Evolutionary conservation across 2,888 invertebrate species (phyloP).

Genomic region (Steinernema hermaphroditum): DNA sequence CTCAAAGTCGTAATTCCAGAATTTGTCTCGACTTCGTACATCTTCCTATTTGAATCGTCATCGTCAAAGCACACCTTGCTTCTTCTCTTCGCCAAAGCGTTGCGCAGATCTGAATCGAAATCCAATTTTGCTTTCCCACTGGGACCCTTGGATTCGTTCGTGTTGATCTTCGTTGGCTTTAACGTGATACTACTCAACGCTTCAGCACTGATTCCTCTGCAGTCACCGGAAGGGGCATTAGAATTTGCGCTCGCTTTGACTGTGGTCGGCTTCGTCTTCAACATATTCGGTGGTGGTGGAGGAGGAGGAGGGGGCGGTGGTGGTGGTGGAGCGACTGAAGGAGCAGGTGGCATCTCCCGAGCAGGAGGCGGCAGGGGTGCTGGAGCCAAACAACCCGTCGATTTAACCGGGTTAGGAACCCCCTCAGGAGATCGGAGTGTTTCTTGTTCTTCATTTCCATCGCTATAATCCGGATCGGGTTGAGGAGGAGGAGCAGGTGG

Average conservation of each 20-base stretch:
- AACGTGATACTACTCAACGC: constrained; percentile 46
- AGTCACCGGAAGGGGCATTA: constrained; percentile 33
- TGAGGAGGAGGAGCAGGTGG: not conserved
- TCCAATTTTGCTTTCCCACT: constrained; percentile 41
- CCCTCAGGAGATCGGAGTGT: not conserved
- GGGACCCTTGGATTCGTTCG: not conserved
- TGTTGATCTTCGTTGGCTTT: constrained; percentile 37
- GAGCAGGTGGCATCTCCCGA: not conserved
- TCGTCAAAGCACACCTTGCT: constrained; percentile 62
- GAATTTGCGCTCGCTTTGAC: not conserved
- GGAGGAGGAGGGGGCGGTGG: constrained; percentile 46
- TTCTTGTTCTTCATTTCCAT: constrained; percentile 5
- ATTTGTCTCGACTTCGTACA: constrained; percentile 11
- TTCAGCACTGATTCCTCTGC: constrained; percentile 50
- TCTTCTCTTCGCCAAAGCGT: constrained; percentile 64
- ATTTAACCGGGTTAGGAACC: not conserved
- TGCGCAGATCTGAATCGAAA: constrained; percentile 64
- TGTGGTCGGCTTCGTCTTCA: constrained; percentile 4
- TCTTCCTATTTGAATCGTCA: constrained; percentile 45
- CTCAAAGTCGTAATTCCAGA: constrained; percentile 19
- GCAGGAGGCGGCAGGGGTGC: not conserved
- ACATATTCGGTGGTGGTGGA: constrained; percentile 43
- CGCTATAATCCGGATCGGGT: constrained; percentile 21
- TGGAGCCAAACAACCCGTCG: not conserved
- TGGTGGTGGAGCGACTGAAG: not conserved